Conservation (phyloP, 2,888 invertebrate species). For the Anthrax anthrax region DNA sequence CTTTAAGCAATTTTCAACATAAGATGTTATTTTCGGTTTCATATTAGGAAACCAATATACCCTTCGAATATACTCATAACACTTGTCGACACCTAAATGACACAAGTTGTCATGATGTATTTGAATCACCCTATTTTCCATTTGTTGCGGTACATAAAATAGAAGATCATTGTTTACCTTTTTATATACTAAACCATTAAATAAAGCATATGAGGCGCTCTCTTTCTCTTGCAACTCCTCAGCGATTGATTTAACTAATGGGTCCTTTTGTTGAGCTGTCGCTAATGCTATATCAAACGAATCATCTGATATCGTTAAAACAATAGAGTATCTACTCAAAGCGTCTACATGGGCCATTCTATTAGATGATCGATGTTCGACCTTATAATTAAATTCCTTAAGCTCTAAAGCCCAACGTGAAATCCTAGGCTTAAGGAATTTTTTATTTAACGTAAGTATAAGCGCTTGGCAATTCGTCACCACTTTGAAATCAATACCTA, state of each 20-base stretch:
- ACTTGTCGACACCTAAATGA: neutral
- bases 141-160: neutral
- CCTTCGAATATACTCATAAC: neutral
- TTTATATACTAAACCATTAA: neutral
- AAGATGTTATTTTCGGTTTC: neutral
- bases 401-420: constrained; percentile 13
- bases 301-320: constrained; percentile 5
- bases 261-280: constrained; percentile 10
- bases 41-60: neutral
- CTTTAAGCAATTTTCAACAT: neutral
- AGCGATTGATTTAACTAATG: constrained; percentile 11
- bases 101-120: neutral
- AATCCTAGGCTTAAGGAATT: constrained; percentile 14
- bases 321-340: constrained; percentile 13
- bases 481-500: constrained; percentile 13
- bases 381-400: constrained; percentile 11
- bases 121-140: neutral
- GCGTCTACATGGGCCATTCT: constrained; percentile 21
- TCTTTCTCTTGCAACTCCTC: constrained; percentile 10
- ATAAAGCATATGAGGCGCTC: neutral
- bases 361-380: constrained; percentile 12
- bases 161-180: neutral
- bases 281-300: constrained; percentile 8
- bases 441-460: constrained; percentile 12
- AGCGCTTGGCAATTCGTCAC: constrained; percentile 17